These are phyloP conservation scores for Chrysopa pallens DNA, from an alignment of 1,140 invertebrate species.

Conservation along the genomic window DNA sequence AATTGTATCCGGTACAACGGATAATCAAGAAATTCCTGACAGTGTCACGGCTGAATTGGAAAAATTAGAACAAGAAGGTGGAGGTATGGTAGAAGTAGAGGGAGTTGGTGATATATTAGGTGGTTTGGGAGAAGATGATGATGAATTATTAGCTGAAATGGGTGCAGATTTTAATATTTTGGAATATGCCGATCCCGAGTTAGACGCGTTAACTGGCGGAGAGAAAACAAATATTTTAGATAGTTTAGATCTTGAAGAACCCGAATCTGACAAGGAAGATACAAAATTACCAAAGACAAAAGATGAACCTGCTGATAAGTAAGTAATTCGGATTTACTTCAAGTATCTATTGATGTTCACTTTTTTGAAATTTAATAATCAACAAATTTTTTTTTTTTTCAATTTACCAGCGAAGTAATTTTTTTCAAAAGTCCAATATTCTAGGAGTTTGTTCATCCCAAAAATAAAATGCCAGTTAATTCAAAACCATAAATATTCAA, in stretches of 20 bases:
- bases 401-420: no score
- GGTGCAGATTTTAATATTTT: slow-evolving; percentile 91
- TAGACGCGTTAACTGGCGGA: slow-evolving; percentile 58
- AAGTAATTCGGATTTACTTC: no score
- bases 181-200: slow-evolving; percentile 86
- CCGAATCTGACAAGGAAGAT: slow-evolving; percentile 35
- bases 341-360: no score
- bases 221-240: slow-evolving; percentile 60
- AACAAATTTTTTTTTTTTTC: no score
- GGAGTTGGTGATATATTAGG: slow-evolving; percentile 58
- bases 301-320: slow-evolving; percentile 6
- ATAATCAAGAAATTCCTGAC: slow-evolving; percentile 49
- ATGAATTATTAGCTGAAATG: slow-evolving; percentile 72
- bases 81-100: slow-evolving; percentile 51
- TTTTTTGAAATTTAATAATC: no score
- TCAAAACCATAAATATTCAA: no score
- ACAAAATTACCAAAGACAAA: slow-evolving; percentile 29
- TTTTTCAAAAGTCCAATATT: no score
- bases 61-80: slow-evolving; percentile 52
- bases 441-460: no score
- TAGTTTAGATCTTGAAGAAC: slow-evolving; percentile 57
- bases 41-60: slow-evolving; percentile 60
- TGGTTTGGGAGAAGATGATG: slow-evolving; percentile 68
- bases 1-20: slow-evolving; percentile 17
- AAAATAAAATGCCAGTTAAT: no score